Percentiles rank a stretch among this genome's conserved stretches.
Evolutionary conservation across 2,888 invertebrate genomes (phyloP).

Genomic region (Acanthosepion esculentum): DNA sequence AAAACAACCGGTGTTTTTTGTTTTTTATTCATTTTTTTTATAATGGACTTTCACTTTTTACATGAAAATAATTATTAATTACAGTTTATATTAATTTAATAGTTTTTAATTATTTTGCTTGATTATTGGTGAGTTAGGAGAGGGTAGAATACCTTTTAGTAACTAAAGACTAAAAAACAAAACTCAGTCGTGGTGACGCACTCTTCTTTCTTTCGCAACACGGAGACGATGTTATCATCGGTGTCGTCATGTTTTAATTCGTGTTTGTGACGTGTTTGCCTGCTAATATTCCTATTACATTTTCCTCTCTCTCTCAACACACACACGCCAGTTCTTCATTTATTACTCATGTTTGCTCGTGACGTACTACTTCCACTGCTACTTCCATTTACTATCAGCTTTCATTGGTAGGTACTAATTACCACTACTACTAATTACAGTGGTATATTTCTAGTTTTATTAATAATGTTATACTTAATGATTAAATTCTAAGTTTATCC

Average conservation of each 20-base stretch:
- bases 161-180: background rate
- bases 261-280: background rate
- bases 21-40: background rate
- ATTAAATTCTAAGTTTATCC: too few relatives aligned
- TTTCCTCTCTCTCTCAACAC: background rate
- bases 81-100: background rate
- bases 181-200: background rate
- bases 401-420: background rate
- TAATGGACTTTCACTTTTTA: too few relatives aligned
- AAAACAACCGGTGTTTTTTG: background rate
- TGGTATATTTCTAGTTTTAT: too few relatives aligned
- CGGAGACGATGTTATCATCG: background rate
- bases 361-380: background rate
- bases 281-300: background rate
- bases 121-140: background rate
- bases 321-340: background rate
- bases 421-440: background rate
- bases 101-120: background rate
- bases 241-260: background rate
- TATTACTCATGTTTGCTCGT: conserved; percentile 10
- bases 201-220: background rate
- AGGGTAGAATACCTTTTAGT: background rate
- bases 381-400: background rate
- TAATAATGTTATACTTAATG: too few relatives aligned
- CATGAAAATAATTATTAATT: too few relatives aligned